Conservation (phyloP, 2,797 vertebrate genomes). For the Bradypus variegatus region DNA sequence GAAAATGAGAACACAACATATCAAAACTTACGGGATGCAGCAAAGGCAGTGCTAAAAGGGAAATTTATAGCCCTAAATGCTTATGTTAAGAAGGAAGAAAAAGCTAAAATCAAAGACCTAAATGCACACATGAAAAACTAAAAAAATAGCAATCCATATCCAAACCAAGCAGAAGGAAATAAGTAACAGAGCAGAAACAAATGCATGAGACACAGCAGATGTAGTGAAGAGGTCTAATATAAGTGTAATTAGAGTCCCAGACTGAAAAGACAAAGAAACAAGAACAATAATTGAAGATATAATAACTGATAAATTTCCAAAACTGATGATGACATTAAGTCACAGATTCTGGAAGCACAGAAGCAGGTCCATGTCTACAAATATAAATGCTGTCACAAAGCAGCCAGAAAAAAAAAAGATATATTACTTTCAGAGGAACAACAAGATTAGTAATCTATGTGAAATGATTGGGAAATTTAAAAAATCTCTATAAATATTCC, state of each 20-base stretch:
- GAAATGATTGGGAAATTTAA: neutral
- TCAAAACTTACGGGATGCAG: no score
- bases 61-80: no score
- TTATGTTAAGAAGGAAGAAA: no score
- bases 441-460: neutral
- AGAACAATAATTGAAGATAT: neutral
- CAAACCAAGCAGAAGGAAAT: no score
- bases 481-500: neutral
- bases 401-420: neutral
- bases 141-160: no score
- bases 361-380: no score
- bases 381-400: neutral
- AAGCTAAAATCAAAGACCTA: no score
- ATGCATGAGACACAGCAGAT: neutral
- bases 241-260: neutral
- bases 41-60: no score
- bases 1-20: no score
- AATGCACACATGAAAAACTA: no score
- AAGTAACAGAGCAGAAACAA: no score
- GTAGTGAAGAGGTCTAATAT: neutral
- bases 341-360: neutral
- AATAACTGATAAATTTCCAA: neutral
- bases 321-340: no score
- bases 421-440: neutral
- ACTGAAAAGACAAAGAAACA: neutral